phyloP scores from a whole-genome alignment of 2,797 vertebrate genomes.

The Lophius americanus region DNA sequence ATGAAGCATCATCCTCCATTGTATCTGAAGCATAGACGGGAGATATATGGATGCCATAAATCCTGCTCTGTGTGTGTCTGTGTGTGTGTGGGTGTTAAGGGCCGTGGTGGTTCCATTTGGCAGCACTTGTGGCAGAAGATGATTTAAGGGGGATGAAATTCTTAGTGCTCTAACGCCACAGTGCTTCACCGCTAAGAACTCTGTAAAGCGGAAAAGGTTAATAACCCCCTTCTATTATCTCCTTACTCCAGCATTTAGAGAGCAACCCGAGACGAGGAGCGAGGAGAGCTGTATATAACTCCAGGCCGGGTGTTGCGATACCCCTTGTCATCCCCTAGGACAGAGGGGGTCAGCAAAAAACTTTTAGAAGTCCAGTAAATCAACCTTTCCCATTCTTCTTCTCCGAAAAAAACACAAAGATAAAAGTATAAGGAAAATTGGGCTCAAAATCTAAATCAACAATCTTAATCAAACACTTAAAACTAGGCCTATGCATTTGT shows the following conservation, averaged over 20 bases:
- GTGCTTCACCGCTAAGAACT: constrained; percentile 73
- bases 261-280: constrained; percentile 46
- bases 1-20: constrained; percentile 49
- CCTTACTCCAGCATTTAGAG: constrained; percentile 59
- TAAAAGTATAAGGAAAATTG: no score
- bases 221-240: constrained; percentile 73
- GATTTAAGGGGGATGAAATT: constrained; percentile 75
- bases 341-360: no score
- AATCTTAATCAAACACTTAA: no score
- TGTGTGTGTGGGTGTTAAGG: constrained; percentile 54
- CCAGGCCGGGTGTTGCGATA: constrained; percentile 6
- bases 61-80: constrained; percentile 40
- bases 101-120: constrained; percentile 70
- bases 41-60: constrained; percentile 72
- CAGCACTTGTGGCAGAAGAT: constrained; percentile 69
- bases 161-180: constrained; percentile 61
- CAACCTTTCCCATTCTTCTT: no score
- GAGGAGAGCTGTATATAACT: constrained; percentile 6
- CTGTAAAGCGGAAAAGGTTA: constrained; percentile 82
- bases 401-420: no score
- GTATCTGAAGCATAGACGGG: constrained; percentile 58
- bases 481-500: no score
- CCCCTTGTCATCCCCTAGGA: background rate
- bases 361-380: no score
- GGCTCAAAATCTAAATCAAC: no score